Conservation (phyloP, 1,140 invertebrate species). For the Drosophila pseudoobscura region DNA sequence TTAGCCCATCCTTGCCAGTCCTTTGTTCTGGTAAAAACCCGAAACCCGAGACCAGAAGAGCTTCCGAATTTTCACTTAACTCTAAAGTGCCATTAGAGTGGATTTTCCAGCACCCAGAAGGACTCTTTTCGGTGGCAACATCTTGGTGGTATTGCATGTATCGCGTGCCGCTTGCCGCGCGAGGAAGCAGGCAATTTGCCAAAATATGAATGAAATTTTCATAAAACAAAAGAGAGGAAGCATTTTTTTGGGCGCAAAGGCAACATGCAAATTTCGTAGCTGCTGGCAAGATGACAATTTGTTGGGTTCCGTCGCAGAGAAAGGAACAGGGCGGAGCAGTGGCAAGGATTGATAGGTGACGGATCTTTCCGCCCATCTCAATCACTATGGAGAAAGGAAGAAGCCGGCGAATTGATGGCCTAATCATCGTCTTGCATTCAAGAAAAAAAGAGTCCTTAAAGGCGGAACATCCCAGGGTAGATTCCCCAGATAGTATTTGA, state of each 20-base stretch:
- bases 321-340: no score
- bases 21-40: no score
- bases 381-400: no score
- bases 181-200: conserved; percentile 32
- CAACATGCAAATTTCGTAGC: not conserved
- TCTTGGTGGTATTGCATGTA: conserved; percentile 22
- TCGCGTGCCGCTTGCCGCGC: conserved; percentile 9
- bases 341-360: no score
- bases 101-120: conserved; percentile 25
- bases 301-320: no score
- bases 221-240: conserved; percentile 17
- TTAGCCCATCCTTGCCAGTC: not conserved
- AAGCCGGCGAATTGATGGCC: no score
- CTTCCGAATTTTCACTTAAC: conserved; percentile 34
- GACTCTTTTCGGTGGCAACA: conserved; percentile 22
- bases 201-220: conserved; percentile 20
- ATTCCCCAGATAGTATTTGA: no score
- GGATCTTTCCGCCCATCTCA: no score
- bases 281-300: no score
- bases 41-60: not conserved
- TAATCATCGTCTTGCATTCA: no score
- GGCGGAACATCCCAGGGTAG: no score
- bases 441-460: no score
- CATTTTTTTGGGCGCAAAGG: not conserved
- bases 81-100: conserved; percentile 42